Percentiles rank a stretch among this genome's conserved stretches.
These are phyloP conservation scores for Nemoura dubitans DNA, from an alignment of 2,888 invertebrate genomes.

Conservation along the genomic window DNA sequence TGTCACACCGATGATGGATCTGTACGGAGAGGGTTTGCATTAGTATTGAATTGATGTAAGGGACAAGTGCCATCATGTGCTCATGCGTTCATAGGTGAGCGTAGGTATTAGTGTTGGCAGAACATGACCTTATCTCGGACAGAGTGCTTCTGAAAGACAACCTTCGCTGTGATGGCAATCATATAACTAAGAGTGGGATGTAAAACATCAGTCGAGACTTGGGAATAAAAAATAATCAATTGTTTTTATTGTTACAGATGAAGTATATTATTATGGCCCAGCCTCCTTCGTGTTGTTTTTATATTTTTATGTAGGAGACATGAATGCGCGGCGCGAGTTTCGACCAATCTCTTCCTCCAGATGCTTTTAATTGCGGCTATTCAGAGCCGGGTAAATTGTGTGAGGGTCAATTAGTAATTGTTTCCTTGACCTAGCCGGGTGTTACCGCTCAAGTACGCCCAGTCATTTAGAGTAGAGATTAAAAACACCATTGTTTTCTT, in stretches of 20 bases:
- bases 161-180: no score
- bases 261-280: neutral
- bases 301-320: neutral
- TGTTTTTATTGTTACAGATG: neutral
- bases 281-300: neutral
- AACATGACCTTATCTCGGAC: no score
- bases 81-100: no score
- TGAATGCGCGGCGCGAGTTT: neutral
- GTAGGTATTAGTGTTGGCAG: no score
- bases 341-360: neutral
- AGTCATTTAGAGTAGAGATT: constrained; percentile 3
- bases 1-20: constrained; percentile 39
- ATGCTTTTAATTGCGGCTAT: constrained; percentile 23
- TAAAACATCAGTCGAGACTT: neutral
- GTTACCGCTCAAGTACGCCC: neutral
- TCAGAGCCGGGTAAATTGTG: constrained; percentile 1
- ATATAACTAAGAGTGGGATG: neutral
- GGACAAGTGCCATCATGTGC: no score
- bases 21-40: neutral
- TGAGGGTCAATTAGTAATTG: constrained; percentile 28
- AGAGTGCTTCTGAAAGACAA: no score
- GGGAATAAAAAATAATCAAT: neutral
- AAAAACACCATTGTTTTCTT: constrained; percentile 17
- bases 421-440: constrained; percentile 22
- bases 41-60: no score